phyloP scores from a whole-genome alignment of 2,888 invertebrate species.

The Agapostemon virescens region DNA sequence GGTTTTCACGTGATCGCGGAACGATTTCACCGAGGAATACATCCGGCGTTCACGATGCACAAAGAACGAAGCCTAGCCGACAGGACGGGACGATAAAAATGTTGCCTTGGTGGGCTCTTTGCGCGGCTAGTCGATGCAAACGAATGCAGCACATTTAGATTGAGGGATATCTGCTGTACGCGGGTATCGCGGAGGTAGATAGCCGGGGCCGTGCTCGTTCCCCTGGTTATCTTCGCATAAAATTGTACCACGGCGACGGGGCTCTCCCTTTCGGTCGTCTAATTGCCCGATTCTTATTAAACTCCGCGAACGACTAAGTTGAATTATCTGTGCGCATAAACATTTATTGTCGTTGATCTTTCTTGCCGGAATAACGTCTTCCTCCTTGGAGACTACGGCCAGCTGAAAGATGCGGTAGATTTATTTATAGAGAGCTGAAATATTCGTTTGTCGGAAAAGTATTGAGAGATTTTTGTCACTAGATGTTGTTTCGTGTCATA shows the following conservation, averaged over 20 bases:
- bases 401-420: neutral
- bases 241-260: slow-evolving; percentile 43
- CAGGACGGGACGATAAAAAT: slow-evolving; percentile 59
- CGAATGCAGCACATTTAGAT: slow-evolving; percentile 67
- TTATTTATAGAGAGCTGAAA: no score
- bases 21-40: slow-evolving; percentile 13
- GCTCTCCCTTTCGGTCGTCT: slow-evolving; percentile 18
- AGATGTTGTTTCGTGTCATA: no score
- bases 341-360: neutral
- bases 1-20: slow-evolving; percentile 14
- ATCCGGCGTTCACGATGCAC: neutral
- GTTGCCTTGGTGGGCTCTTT: slow-evolving; percentile 56
- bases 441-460: no score
- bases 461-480: no score
- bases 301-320: neutral
- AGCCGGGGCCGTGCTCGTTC: slow-evolving; percentile 30
- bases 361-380: neutral
- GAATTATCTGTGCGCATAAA: neutral
- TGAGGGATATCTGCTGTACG: slow-evolving; percentile 54
- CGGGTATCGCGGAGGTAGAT: slow-evolving; percentile 52
- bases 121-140: slow-evolving; percentile 63
- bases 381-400: neutral
- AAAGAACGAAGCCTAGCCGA: slow-evolving; percentile 47
- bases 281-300: slow-evolving; percentile 17
- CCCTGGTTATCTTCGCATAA: slow-evolving; percentile 57